Evolutionary conservation across 2,113 vertebrate genomes (phyloP).

Genomic region (Lepidiolamprologus cunningtoni): DNA sequence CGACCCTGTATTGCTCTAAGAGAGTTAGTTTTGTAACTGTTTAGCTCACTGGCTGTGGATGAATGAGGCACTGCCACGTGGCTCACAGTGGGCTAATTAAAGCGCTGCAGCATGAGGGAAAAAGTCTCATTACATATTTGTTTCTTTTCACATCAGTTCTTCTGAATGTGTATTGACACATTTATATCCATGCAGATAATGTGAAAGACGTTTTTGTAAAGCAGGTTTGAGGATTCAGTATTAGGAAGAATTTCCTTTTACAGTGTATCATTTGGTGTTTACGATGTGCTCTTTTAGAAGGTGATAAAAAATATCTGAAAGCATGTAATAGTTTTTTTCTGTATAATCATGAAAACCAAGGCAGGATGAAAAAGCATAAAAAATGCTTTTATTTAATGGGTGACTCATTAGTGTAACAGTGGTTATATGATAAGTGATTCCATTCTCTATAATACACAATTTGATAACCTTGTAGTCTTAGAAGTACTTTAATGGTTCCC

Average conservation of each 20-base stretch:
- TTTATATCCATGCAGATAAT: background rate
- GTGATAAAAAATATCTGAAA: background rate
- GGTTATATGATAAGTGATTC: background rate
- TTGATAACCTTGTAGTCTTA: accelerated
- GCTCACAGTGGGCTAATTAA: conserved; percentile 12
- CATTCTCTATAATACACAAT: background rate
- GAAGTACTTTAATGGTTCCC: background rate
- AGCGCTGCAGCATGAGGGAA: background rate
- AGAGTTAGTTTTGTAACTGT: background rate
- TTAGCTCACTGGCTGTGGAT: background rate
- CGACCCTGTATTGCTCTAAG: background rate
- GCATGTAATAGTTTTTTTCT: background rate
- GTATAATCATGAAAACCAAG: background rate
- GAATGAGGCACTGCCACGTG: conserved; percentile 7
- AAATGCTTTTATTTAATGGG: background rate
- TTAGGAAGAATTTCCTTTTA: background rate
- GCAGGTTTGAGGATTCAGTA: background rate
- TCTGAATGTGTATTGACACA: background rate
- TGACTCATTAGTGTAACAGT: background rate
- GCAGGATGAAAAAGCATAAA: background rate
- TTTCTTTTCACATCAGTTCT: background rate
- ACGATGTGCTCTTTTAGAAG: background rate
- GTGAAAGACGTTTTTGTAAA: background rate
- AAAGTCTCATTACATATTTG: background rate
- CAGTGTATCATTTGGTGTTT: background rate